Conservation (phyloP, 2,797 vertebrate genomes). For the Enteromius fasciolatus region DNA sequence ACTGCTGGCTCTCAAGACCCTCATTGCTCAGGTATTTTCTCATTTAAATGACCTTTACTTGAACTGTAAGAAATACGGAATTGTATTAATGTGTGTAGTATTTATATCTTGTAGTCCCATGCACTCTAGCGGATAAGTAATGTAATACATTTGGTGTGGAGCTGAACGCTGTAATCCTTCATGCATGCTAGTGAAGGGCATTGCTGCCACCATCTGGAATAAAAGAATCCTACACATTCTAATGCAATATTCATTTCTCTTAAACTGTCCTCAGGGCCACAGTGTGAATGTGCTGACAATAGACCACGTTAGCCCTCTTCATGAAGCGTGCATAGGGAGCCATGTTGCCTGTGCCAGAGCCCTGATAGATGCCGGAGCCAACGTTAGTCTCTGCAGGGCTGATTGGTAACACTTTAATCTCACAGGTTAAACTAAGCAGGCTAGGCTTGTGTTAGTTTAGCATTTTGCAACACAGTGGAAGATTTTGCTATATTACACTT, state of each 20-base stretch:
- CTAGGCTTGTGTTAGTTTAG: background rate
- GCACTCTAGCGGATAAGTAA: background rate
- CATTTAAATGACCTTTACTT: conserved; percentile 14
- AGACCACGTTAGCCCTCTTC: conserved; percentile 92
- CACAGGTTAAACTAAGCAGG: conserved; percentile 17
- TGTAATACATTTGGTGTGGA: background rate
- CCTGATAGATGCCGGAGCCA: conserved; percentile 92
- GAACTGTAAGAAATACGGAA: background rate
- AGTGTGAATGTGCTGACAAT: conserved; percentile 91
- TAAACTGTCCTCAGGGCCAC: conserved; percentile 82
- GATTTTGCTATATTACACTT: background rate
- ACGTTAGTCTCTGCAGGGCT: conserved; percentile 79
- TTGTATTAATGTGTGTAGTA: background rate
- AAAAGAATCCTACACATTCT: conserved; percentile 16
- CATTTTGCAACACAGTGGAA: background rate
- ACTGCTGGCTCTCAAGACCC: conserved; percentile 89
- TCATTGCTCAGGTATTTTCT: conserved; percentile 86
- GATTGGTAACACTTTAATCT: conserved; percentile 43
- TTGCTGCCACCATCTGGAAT: conserved; percentile 42
- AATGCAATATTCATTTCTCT: conserved; percentile 8
- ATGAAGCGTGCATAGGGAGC: conserved; percentile 91
- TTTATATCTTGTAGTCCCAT: background rate
- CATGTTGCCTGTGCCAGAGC: conserved; percentile 89
- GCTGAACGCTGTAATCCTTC: background rate
- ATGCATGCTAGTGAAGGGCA: background rate